Percentiles rank a stretch among this genome's conserved stretches.
Conservation (phyloP, 2,113 vertebrate species). For the Micronycteris hirsuta region DNA sequence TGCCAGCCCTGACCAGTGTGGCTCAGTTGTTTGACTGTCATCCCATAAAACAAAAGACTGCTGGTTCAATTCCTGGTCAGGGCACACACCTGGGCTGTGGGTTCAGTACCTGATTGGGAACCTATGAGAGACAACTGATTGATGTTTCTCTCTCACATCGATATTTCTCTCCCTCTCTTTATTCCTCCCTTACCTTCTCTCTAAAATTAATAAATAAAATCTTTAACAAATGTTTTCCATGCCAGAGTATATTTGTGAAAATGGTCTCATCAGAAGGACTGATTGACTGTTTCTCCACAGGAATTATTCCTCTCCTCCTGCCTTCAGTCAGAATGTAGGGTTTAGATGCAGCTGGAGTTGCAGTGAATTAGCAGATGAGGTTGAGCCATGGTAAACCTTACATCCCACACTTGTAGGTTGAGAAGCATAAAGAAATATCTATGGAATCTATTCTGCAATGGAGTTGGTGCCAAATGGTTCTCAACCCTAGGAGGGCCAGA, state of each 20-base stretch:
- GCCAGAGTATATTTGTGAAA: not conserved
- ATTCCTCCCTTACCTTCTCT: no score
- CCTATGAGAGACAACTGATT: no score
- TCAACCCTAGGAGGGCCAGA: not conserved
- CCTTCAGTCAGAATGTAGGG: not conserved
- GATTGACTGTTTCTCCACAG: not conserved
- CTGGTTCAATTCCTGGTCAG: no score
- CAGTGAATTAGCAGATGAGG: not conserved
- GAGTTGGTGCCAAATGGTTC: not conserved
- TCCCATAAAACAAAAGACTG: no score
- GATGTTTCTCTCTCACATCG: no score
- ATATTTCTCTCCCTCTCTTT: no score
- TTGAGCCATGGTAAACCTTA: not conserved
- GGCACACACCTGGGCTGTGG: no score
- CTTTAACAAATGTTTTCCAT: not conserved
- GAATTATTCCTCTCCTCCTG: not conserved
- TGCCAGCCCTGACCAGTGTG: not conserved
- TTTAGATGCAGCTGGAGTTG: not conserved
- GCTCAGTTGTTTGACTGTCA: no score
- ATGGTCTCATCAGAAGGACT: not conserved
- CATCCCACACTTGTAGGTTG: not conserved
- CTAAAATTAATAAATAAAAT: no score
- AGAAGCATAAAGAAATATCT: not conserved
- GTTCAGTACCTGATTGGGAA: no score
- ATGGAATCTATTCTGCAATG: not conserved